Conservation (phyloP, 1,140 invertebrate species). For the Coenobita brevimanus region DNA sequence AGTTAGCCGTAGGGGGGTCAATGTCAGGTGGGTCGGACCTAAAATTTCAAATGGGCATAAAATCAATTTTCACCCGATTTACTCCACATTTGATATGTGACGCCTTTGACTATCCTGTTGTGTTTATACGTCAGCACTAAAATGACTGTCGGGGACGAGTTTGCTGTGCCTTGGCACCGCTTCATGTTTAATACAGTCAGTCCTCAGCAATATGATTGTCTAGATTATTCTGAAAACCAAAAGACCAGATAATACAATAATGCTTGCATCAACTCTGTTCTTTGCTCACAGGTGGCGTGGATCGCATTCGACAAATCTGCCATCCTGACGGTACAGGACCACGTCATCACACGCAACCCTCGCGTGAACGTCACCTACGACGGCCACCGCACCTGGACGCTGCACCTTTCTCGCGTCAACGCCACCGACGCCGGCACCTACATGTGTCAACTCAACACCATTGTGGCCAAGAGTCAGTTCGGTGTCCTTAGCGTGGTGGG, state of each 20-base stretch:
- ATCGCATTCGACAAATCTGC: slow-evolving; percentile 67
- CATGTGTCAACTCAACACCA: slow-evolving; percentile 70
- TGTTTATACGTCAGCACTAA: too few species aligned
- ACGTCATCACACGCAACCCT: slow-evolving; percentile 68
- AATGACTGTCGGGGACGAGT: too few species aligned
- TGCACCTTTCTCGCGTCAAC: slow-evolving; percentile 63
- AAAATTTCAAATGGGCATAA: too few species aligned
- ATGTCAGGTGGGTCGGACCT: too few species aligned
- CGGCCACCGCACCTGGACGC: slow-evolving; percentile 67
- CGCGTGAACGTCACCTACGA: slow-evolving; percentile 68
- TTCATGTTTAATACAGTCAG: too few species aligned
- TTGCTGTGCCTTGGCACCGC: too few species aligned
- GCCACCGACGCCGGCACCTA: slow-evolving; percentile 66
- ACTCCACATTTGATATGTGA: too few species aligned
- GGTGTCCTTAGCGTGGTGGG: slow-evolving; percentile 67
- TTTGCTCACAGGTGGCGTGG: slow-evolving; percentile 58
- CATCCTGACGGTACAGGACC: slow-evolving; percentile 67
- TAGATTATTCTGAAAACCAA: too few species aligned
- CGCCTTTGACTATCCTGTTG: too few species aligned
- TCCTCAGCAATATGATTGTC: too few species aligned
- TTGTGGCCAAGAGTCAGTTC: slow-evolving; percentile 67
- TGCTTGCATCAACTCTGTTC: neutral
- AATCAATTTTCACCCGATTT: too few species aligned
- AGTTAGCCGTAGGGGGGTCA: too few species aligned
- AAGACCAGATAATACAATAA: slow-evolving; percentile 22